Evolutionary conservation across 2,797 vertebrate species (phyloP).

Genomic region (Cyprinodon diabolis): DNA sequence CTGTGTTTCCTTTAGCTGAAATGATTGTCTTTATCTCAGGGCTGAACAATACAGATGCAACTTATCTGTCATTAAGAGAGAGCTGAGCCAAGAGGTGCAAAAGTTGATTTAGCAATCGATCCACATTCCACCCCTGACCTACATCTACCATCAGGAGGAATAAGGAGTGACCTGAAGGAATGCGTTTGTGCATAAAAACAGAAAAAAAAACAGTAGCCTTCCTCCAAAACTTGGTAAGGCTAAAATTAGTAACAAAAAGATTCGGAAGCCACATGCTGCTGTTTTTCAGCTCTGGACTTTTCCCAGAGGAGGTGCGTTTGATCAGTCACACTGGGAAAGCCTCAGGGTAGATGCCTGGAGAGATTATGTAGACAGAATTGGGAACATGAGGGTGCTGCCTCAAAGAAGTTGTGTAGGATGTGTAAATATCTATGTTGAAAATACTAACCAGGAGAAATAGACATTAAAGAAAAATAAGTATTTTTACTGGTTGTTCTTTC

Average conservation of each 20-base stretch:
- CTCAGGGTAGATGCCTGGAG: not conserved
- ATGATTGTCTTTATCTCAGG: not conserved
- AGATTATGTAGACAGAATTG: not conserved
- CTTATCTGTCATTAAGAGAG: not conserved
- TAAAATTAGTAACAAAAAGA: not conserved
- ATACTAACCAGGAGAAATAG: not conserved
- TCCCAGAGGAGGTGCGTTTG: not conserved
- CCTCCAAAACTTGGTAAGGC: not conserved
- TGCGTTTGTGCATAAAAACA: not conserved
- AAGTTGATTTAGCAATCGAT: not conserved
- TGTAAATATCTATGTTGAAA: not conserved
- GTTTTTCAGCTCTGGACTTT: not conserved
- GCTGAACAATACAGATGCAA: conserved; percentile 1
- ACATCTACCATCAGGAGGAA: not conserved
- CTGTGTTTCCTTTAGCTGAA: not conserved
- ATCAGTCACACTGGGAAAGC: not conserved
- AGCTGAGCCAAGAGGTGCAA: not conserved
- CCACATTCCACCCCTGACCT: not conserved
- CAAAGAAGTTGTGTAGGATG: not conserved
- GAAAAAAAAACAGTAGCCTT: not conserved
- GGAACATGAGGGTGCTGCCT: not conserved
- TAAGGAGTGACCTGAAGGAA: not conserved
- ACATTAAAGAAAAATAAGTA: not conserved
- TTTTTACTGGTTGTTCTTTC: not conserved
- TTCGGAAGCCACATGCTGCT: not conserved